Base-by-base conservation (phyloP, 1,140 invertebrate genomes). In the Drosophila quadrilineata region DNA sequence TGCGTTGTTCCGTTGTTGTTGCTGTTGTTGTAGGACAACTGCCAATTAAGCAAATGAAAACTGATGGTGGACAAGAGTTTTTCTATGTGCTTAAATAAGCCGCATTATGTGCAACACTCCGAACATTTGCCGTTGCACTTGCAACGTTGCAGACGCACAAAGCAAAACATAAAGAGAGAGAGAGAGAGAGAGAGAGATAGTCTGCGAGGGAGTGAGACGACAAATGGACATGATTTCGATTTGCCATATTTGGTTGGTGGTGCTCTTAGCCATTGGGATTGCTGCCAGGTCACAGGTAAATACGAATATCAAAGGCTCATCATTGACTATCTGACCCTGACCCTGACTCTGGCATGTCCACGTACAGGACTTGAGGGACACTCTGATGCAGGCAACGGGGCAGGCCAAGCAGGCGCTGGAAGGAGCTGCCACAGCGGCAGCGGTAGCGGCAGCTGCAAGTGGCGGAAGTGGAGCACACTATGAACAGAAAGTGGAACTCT, bases 391-490 rank as follows among this genome's bases (percentile, higher is more conserved):
- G 71, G 69, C 67, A 2, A 35, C 35, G 0, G 58, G 45, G 1
- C 80, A 87, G 35, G 2, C 72, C 2, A 67, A 88, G 17, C 66
- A 87, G 3, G 8, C 73, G 3, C 8, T 71, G 4, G 86, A 88
- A 4, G 77, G 74, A 3, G 80, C 59, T 0, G 82, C 66, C 0
- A n/a, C n/a, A n/a, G n/a, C n/a, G n/a, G n/a, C n/a, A n/a, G n/a
- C n/a, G n/a, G n/a, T n/a, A n/a, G n/a, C n/a, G n/a, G n/a, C n/a
- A n/a, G n/a, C n/a, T n/a, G n/a, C n/a, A n/a, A n/a, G n/a, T n/a
- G n/a, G n/a, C n/a, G n/a, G n/a, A n/a, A n/a, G n/a, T n/a, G n/a
- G n/a, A n/a, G 19, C 62, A 1, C 31, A 16, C 0, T 35, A 76
- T 14, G 57, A 71, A 1, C 50, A 68, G 6, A 75, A 64, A 9